These are phyloP conservation scores for Chouioia cunea DNA, from an alignment of 2,888 invertebrate genomes.

Conservation along the genomic window DNA sequence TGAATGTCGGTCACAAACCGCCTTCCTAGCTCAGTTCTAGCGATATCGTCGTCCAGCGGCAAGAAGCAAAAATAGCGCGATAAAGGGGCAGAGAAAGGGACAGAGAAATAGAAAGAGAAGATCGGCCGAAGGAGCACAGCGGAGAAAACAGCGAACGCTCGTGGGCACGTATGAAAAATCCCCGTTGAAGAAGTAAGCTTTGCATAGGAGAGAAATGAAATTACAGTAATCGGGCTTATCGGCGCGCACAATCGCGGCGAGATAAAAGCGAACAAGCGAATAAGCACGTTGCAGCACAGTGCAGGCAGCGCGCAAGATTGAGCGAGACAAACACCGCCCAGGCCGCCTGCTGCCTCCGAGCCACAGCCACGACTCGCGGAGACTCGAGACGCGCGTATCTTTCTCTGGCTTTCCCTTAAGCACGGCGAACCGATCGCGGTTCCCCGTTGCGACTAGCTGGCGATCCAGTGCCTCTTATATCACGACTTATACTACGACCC, in stretches of 20 bases:
- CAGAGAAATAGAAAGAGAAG: not conserved
- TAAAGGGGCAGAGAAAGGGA: no score
- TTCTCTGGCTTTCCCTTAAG: no score
- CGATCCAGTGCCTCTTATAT: no score
- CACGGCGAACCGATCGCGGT: no score
- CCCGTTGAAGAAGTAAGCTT: no score
- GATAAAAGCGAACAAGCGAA: constrained; percentile 28
- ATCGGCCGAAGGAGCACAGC: not conserved
- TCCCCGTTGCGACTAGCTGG: no score
- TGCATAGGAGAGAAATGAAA: constrained; percentile 23
- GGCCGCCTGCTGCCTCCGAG: constrained; percentile 37
- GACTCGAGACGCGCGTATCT: not conserved
- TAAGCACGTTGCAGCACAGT: no score
- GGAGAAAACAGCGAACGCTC: constrained; percentile 5
- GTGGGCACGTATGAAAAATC: not conserved
- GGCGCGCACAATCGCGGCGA: constrained; percentile 28
- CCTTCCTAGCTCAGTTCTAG: no score
- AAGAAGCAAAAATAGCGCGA: no score
- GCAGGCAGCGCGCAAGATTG: constrained; percentile 25
- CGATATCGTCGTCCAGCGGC: no score
- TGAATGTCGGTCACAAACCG: no score
- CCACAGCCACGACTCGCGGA: not conserved
- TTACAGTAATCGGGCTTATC: constrained; percentile 31
- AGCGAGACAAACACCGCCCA: constrained; percentile 27
- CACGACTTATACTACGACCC: no score